A percentile compares a stretch with the other conserved stretches of the same genome.
Evolutionary conservation across 1,140 invertebrate species (phyloP).

Genomic region (Odontomachus brunneus): DNA sequence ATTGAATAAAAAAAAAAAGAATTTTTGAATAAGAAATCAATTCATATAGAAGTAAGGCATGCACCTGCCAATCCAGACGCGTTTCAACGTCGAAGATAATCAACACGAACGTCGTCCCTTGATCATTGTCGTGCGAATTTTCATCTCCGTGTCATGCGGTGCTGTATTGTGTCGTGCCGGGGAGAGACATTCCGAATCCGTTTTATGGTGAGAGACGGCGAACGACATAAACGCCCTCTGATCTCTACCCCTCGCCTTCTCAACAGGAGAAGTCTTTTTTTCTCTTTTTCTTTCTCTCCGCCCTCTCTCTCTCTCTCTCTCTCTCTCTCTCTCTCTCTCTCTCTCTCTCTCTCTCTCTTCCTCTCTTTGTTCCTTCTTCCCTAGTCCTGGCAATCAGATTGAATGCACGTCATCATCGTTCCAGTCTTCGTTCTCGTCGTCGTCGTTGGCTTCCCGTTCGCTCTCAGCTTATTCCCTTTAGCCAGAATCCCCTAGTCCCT

Average conservation of each 20-base stretch:
- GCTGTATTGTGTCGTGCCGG: background rate
- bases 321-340: constrained; percentile 31
- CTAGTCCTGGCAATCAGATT: constrained; percentile 67
- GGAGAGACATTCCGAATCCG: constrained; percentile 47
- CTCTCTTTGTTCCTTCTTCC: background rate
- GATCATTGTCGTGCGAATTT: constrained; percentile 52
- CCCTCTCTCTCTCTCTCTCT: background rate
- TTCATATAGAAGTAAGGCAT: background rate
- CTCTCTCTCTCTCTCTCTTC: background rate
- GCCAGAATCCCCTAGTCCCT: constrained; percentile 28
- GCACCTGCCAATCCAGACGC: constrained; percentile 34
- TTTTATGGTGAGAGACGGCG: constrained; percentile 51
- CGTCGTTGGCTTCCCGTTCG: constrained; percentile 31
- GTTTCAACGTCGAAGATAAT: background rate
- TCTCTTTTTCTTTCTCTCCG: no score
- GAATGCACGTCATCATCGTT: constrained; percentile 74
- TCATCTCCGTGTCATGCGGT: constrained; percentile 13
- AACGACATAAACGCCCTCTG: constrained; percentile 51
- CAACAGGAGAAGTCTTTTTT: constrained; percentile 18
- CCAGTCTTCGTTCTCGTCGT: constrained; percentile 50
- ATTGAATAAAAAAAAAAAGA: no score
- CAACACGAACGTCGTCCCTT: constrained; percentile 21
- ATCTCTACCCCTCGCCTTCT: constrained; percentile 13
- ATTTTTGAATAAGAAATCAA: no score
- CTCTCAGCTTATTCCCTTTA: constrained; percentile 51